Percentiles rank a stretch among this genome's conserved stretches.
These are phyloP conservation scores for Pseudorhiza aurosa DNA, from an alignment of 30 jellyfish, hydroid and myxozoan species.

Conservation along the genomic window DNA sequence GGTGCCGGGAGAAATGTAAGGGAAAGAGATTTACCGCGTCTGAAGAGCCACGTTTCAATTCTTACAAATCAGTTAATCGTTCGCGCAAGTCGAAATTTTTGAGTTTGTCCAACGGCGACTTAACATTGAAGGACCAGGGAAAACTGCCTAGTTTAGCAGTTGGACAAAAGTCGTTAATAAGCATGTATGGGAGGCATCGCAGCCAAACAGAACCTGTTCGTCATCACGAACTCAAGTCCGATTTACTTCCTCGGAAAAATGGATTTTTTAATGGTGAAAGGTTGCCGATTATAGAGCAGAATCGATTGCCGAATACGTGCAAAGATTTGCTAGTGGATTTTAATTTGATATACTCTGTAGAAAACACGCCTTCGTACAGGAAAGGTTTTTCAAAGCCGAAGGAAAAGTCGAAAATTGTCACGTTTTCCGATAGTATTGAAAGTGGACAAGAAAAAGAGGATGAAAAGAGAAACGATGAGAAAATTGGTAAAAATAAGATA, in stretches of 20 bases:
- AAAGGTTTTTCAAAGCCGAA: slow-evolving; percentile 27
- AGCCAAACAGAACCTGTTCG: slow-evolving; percentile 36
- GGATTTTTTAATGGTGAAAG: not conserved
- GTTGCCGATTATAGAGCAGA: not conserved
- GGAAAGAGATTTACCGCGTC: not conserved
- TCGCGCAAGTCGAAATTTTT: not conserved
- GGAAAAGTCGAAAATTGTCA: slow-evolving; percentile 35
- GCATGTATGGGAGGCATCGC: slow-evolving; percentile 15
- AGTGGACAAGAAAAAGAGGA: slow-evolving; percentile 16
- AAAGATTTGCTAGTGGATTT: slow-evolving; percentile 37
- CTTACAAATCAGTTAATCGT: not conserved
- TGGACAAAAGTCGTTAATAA: slow-evolving; percentile 18
- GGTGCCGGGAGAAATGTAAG: not conserved
- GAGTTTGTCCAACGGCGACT: slow-evolving; percentile 21
- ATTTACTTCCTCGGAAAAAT: not conserved
- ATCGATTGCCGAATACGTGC: slow-evolving; percentile 20
- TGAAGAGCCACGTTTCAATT: not conserved
- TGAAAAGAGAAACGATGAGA: slow-evolving; percentile 28
- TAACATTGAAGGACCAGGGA: not conserved
- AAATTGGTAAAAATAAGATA: not conserved
- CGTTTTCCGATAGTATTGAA: slow-evolving; percentile 27
- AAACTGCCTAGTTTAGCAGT: slow-evolving; percentile 21
- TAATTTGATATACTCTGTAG: slow-evolving; percentile 33
- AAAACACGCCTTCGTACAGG: slow-evolving; percentile 34
- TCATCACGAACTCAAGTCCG: not conserved